phyloP scores from a whole-genome alignment of 35 echinoderm and acorn worm genomes.

The Lytechinus variegatus region DNA sequence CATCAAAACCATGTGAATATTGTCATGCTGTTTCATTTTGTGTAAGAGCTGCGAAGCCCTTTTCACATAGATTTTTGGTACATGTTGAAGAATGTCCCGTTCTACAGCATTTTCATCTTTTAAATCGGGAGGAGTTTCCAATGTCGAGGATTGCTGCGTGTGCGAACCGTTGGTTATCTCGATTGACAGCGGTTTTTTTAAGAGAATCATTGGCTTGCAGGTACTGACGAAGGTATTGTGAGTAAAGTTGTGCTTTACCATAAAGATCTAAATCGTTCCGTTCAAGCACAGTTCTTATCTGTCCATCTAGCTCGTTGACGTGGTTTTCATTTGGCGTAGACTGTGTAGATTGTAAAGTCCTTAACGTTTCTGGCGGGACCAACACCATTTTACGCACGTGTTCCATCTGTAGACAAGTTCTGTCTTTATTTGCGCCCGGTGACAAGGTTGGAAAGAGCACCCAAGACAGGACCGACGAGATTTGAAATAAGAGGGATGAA shows the following conservation, averaged over 20 bases:
- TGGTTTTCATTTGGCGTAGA: too few species aligned
- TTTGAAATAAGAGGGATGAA: constrained; percentile 1
- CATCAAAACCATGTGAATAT: neutral
- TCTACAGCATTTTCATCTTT: neutral
- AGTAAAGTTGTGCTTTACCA: too few species aligned
- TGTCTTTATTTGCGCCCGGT: neutral
- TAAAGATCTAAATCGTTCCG: too few species aligned
- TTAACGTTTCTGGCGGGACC: neutral
- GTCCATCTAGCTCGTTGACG: too few species aligned
- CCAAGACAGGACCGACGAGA: constrained; percentile 20
- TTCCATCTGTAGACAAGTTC: constrained; percentile 48
- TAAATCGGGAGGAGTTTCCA: neutral
- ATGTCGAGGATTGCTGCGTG: neutral
- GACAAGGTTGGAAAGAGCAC: neutral
- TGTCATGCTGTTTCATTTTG: neutral
- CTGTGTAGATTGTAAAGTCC: too few species aligned
- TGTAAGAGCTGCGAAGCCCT: constrained; percentile 21
- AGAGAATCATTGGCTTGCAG: too few species aligned
- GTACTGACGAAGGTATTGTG: too few species aligned
- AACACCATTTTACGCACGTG: constrained; percentile 46
- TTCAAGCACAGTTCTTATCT: too few species aligned
- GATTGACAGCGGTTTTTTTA: neutral
- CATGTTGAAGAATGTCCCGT: constrained; percentile 17
- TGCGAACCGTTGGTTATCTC: neutral
- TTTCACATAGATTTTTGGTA: neutral